Base-by-base conservation (phyloP, 2,888 invertebrate genomes). In the Platerodrilus igneus region DNA sequence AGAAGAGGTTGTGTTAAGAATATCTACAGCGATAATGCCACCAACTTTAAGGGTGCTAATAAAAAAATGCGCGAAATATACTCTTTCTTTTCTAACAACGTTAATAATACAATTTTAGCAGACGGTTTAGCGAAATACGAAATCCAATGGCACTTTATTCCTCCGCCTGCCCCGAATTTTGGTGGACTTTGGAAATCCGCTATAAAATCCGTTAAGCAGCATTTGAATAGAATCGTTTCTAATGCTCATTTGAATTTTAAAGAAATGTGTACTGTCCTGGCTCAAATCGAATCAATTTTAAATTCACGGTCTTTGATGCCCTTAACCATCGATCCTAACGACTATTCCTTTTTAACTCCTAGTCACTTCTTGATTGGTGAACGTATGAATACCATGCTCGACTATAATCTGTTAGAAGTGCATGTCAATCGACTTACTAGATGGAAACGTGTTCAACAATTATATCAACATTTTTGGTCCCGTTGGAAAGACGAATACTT, bases 21-120 rank as follows among this genome's bases (percentile, higher is more conserved):
- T 2, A 41, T 64, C 0, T 56, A 49, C 20, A 56, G 55, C 2
- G 64, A 65, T 31, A 58, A 59, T 16, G 60, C 57, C 3, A 56
- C 57, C 1, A 65, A 62, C 32, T 64, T 62, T 31, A 48, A 59
- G 2, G 61, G 58, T 3, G 59, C 61, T 0, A 45, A 45, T 4
- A 9, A 9, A 6, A 19, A 30, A 30, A 8, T 26, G 8, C 4
- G 9, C 8, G n/a, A n/a, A n/a, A n/a, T n/a, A n/a, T n/a, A n/a
- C n/a, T n/a, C n/a, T n/a, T n/a, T n/a, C n/a, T n/a, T n/a, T n/a
- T n/a, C n/a, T n/a, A n/a, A n/a, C n/a, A 26, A 8, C 13, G 3
- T 2, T 13, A 9, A 26, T 26, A 13, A 13, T 26, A 26, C 4
- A 4, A 3, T 18, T 5, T 3, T n/a, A 14, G 10, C 9, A 2